Evolutionary conservation across 92 coral and sea anemone species (phyloP), one percentile per base, ranked within the genome.

Genomic region (Ricordea florida): DNA sequence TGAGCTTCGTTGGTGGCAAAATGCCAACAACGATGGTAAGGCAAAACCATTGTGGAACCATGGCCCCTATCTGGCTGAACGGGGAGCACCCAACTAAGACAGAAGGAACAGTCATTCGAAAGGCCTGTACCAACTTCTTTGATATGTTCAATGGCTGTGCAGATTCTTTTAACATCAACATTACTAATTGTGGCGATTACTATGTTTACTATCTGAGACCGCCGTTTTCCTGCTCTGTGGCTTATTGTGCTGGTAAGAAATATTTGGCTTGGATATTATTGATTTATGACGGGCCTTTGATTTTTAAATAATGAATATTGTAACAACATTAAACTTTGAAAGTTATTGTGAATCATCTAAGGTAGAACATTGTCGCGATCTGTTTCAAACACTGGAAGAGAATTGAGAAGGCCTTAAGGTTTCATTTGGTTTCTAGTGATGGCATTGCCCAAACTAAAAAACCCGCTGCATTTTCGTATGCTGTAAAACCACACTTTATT

Each of bases 161-260:
- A 18, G 1, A 13, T 20, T 11, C 11, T 1, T 46, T 66, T 17
- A 0, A 21, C 5, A 32, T 66, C 3, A 34, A 31, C 44, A 45
- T 66, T 16, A 66, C 30, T 38, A 10, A 10, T 15, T 67, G 74
- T 23, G 47, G 46, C 0, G 23, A 15, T 23, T 48, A 31, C n/a
- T 67, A 5, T 22, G 74, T 67, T 4, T 67, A 67, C 49, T 67
- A 67, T 15, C 74, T 67, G 6, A 21, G 9, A 0, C 74, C 74
- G 1, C 74, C 26, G 0, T 14, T 14, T 24, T 49, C 32, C 48
- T 67, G 74, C 24, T 24, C 74, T 48, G 35, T 26, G 0, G 74
- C 60, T 16, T 67, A 67, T 35, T 67, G 74, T 16, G 74, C 74
- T 20, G 74, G 74, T 67, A 33, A 33, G 61, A 6, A 26, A 53